These are phyloP conservation scores for Lepidurus apus DNA, from an alignment of 1,140 invertebrate species.

Conservation along the genomic window DNA sequence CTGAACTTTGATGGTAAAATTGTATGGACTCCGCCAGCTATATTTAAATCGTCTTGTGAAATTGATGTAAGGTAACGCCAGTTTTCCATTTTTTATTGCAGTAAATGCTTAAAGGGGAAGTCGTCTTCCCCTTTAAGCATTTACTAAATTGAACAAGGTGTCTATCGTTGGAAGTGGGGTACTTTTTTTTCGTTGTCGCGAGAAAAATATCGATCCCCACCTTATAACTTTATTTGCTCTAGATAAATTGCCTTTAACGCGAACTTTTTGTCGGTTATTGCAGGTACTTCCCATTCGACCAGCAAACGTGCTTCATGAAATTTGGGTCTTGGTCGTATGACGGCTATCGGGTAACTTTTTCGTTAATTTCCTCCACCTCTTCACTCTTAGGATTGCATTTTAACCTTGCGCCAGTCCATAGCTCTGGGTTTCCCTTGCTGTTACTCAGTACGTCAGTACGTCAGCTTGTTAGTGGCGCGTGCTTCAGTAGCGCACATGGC, in stretches of 20 bases:
- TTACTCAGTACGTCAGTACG: background rate
- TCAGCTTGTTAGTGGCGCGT: background rate
- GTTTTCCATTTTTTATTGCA: background rate
- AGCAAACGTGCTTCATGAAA: slow-evolving; percentile 93
- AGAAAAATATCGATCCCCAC: no score
- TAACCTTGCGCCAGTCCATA: background rate
- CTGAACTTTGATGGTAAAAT: slow-evolving; percentile 83
- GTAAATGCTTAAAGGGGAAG: no score
- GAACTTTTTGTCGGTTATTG: background rate
- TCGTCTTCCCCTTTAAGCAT: no score
- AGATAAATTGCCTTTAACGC: background rate
- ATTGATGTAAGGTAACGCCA: slow-evolving; percentile 73
- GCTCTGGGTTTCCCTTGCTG: background rate
- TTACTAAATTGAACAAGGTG: no score
- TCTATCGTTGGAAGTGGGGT: no score
- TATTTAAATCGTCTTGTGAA: slow-evolving; percentile 97
- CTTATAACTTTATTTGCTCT: background rate
- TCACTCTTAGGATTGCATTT: background rate
- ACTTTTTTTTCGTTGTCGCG: no score
- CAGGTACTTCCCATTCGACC: slow-evolving; percentile 87
- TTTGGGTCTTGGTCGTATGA: slow-evolving; percentile 99
- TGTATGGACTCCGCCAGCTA: slow-evolving; percentile 84
- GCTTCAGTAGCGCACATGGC: background rate
- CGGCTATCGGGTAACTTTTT: slow-evolving; percentile 69
- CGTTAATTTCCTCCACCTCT: background rate